Evolutionary conservation across 2,797 vertebrate species (phyloP), one percentile per base, ranked within the genome.

Genomic region (Scarus forsteni): DNA sequence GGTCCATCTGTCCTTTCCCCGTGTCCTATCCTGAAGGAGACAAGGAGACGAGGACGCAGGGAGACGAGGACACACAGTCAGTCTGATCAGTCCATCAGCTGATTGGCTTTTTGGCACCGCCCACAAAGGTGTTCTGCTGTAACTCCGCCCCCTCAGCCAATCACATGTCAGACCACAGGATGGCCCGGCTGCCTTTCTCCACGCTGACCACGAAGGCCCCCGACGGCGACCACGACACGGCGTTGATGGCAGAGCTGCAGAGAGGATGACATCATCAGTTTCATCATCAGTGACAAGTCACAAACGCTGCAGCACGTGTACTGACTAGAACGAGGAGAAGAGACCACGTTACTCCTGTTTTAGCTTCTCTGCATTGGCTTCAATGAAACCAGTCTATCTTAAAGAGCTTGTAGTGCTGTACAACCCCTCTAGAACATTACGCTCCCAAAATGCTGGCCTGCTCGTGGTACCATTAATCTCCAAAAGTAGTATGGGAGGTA

Each of bases 111-210:
- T 11, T 12, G 4, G 34, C 12, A 8, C 12, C 19, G 7, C 27
- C 34, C 27, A 10, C n/a, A 48, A 8, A 53, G 7, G 19, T 7
- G 19, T 35, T 39, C 51, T 5, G 34, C 42, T 10, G 51, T 44
- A 11, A 50, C 49, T 50, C 19, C 49, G 18, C 49, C 50, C 27
- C 10, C 5, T 46, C 49, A 5, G 39, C 46, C 72, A 64, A 55
- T 99, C 94, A 99, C 56, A 97, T 90, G 51, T 98, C 98, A 0
- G 97, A 94, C 98, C 98, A 99, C 46, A 99, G 92, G 72, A 98
- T 96, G 35, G 96, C 96, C 79, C 93, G 96, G 90, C 95, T 96
- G 84, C 96, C 95, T 77, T 98, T 99, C 93, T 98, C 98, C 91
- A 99, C 97, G 12, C 96, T 99, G 79, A 95, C 94, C 36, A 99